Conservation (phyloP, 2,888 invertebrate species). For the Rhynchonema sp. region DNA sequence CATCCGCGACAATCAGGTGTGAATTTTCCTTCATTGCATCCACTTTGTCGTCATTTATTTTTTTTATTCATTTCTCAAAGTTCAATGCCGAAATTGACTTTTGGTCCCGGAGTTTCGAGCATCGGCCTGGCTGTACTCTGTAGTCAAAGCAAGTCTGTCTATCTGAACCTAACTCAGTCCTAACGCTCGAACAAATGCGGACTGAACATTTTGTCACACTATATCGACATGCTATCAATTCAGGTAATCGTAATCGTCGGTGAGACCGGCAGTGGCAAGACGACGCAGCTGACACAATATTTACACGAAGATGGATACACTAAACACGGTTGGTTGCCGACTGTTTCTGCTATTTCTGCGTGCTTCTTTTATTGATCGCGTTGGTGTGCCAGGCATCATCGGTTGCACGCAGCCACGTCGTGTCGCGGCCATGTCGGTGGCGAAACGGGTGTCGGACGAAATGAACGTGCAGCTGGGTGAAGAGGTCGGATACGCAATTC, state of each 20-base stretch:
- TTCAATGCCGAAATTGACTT: background rate
- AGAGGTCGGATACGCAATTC: conserved; percentile 87
- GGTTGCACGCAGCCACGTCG: conserved; percentile 90
- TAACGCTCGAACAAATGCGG: no score
- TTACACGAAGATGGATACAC: conserved; percentile 84
- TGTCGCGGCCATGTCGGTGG: conserved; percentile 98
- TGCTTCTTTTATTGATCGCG: background rate
- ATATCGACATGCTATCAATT: background rate
- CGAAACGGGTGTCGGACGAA: conserved; percentile 94
- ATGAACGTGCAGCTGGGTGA: conserved; percentile 71
- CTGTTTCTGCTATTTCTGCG: background rate
- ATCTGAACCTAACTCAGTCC: no score
- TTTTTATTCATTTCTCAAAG: background rate
- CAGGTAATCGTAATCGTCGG: conserved; percentile 22
- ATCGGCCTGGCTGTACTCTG: no score
- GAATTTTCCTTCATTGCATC: conserved; percentile 38
- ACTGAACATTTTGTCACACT: background rate
- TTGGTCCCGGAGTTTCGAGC: no score
- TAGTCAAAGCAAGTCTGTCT: no score
- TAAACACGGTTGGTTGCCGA: conserved; percentile 38
- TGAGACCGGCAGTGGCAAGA: conserved; percentile 66
- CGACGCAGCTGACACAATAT: conserved; percentile 91
- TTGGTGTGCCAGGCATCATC: conserved; percentile 47
- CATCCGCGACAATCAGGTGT: conserved; percentile 56
- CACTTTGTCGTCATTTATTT: conserved; percentile 3